Evolutionary conservation across 2,888 invertebrate genomes (phyloP), one percentile per base, ranked within the genome.

Genomic region (Odontothrips loti): DNA sequence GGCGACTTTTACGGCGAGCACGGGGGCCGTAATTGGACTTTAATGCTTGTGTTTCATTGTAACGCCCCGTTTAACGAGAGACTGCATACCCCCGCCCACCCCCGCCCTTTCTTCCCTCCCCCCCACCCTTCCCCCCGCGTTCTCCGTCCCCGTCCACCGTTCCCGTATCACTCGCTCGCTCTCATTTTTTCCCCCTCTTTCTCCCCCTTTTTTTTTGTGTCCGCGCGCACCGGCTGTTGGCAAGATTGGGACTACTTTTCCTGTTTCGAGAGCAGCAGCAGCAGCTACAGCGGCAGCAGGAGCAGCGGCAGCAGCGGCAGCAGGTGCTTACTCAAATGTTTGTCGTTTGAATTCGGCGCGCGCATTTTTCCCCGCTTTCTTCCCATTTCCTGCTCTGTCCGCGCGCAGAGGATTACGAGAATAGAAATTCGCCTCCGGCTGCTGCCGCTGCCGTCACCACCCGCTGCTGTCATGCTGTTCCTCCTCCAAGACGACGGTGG

Each of bases 1-100:
- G 68, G 68, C 23, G 68, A 75, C 68, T 75, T 75, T 75, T 75
- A 75, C 68, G 68, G 68, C 68, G 68, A 75, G 68, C 27, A 12
- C 23, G 68, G 58, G 58, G 58, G 20, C 58, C 68, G 68, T 75
- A 75, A 75, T 75, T 75, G 68, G 68, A 75, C 23, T 75, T 75
- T 75, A 75, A 75, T 75, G 68, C 68, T 75, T 75, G 68, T 27
- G 68, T 75, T 75, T 75, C 68, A 75, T 75, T 75, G 68, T 75
- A 75, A 75, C 68, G 68, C 68, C 68, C 68, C 68, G 68, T 75
- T 75, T 75, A 75, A 75, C 68, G 68, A 27, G 68, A 75, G 68
- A 58, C 20, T 8, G 58, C 20, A 58, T 17, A 58, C 58, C 58
- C 4, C 20, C 17, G 15, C 58, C n/a, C 58, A 11, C 58, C 58